Conservation (phyloP, 2,113 vertebrate species). For the Nematolebias whitei region DNA sequence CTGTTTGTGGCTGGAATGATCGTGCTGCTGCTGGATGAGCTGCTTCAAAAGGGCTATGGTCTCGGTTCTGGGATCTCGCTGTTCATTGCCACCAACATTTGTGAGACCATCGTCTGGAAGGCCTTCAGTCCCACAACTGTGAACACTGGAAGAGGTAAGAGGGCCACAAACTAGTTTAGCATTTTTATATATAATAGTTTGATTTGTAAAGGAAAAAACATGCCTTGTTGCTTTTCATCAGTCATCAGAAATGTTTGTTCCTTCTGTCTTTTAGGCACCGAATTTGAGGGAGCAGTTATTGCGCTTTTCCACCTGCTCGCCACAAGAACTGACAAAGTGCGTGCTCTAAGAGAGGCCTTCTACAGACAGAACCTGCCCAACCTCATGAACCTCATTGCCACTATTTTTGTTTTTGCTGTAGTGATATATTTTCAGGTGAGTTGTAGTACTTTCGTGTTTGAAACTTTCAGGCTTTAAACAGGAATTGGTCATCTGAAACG, state of each 20-base stretch:
- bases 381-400: conserved; percentile 97
- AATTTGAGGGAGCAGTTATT: conserved; percentile 98
- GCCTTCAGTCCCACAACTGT: conserved; percentile 98
- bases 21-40: conserved; percentile 94
- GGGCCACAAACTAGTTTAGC: neutral
- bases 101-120: conserved; percentile 99
- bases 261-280: conserved; percentile 84
- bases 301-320: conserved; percentile 96
- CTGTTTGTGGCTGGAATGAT: conserved; percentile 97
- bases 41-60: conserved; percentile 97
- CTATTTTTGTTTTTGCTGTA: conserved; percentile 96
- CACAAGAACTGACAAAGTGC: conserved; percentile 96
- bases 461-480: neutral
- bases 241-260: neutral
- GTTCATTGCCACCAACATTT: conserved; percentile 99
- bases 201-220: no score
- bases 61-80: conserved; percentile 97
- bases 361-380: conserved; percentile 99
- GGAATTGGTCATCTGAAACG: neutral
- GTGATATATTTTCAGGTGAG: conserved; percentile 99
- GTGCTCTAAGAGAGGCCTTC: conserved; percentile 95
- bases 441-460: neutral
- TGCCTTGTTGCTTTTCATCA: neutral
- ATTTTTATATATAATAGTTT: no score
- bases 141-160: conserved; percentile 94